Percentiles rank a stretch among this genome's conserved stretches.
Conservation (phyloP, 2,797 vertebrate genomes). For the Todus mexicanus region DNA sequence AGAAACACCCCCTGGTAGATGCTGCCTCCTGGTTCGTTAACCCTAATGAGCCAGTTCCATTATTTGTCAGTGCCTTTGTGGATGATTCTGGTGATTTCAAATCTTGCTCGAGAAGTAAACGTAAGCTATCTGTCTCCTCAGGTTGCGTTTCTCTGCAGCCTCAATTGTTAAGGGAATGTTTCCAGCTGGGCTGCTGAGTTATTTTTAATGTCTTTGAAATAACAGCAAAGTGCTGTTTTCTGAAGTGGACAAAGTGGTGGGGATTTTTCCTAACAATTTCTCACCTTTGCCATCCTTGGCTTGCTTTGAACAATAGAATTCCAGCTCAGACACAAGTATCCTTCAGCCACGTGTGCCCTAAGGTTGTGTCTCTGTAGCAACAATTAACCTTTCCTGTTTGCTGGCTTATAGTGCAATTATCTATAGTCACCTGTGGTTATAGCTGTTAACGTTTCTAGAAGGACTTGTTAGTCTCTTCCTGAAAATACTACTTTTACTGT, state of each 20-base stretch:
- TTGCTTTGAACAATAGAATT: not conserved
- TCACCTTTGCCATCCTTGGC: slow-evolving; percentile 5
- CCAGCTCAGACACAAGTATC: not conserved
- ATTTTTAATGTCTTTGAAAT: not conserved
- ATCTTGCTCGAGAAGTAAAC: not conserved
- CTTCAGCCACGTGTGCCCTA: not conserved
- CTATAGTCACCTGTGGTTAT: not conserved
- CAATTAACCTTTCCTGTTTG: not conserved
- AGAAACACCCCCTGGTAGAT: not conserved
- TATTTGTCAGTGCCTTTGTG: not conserved
- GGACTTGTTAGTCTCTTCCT: not conserved
- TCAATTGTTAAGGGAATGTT: accelerated
- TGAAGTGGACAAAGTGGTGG: not conserved
- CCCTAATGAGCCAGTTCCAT: not conserved
- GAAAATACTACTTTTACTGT: not conserved
- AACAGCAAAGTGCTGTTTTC: not conserved
- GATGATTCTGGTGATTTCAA: not conserved
- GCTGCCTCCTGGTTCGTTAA: not conserved
- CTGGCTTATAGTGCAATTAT: not conserved
- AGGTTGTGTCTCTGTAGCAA: not conserved
- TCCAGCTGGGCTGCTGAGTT: not conserved
- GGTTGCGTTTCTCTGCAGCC: not conserved
- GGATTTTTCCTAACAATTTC: not conserved
- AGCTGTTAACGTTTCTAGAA: not conserved
- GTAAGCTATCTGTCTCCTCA: not conserved